Evolutionary conservation across 2,797 vertebrate genomes (phyloP).

Genomic region (Liasis olivaceus): DNA sequence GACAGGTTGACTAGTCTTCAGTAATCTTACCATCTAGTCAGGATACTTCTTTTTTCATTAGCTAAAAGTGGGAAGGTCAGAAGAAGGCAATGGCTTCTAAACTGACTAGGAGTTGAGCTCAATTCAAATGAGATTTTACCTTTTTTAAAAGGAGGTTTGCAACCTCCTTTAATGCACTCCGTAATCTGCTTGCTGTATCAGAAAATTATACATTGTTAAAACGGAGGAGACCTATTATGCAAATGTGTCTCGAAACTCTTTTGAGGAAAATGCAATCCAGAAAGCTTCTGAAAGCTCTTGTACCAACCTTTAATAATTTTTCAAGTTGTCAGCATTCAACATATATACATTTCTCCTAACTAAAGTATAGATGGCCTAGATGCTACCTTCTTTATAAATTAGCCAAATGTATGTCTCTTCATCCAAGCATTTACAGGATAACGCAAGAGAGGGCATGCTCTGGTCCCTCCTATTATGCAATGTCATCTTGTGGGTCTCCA

Average conservation of each 20-base stretch:
- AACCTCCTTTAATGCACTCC: neutral
- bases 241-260: neutral
- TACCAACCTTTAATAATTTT: too few relatives aligned
- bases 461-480: neutral
- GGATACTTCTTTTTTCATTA: neutral
- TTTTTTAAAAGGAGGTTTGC: neutral
- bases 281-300: neutral
- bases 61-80: neutral
- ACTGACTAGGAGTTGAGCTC: neutral
- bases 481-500: neutral
- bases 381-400: too few relatives aligned
- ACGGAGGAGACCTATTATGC: neutral
- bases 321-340: too few relatives aligned
- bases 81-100: neutral
- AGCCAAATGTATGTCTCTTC: too few relatives aligned
- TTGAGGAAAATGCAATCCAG: neutral
- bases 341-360: too few relatives aligned
- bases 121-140: neutral
- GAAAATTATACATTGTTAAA: neutral
- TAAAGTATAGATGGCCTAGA: too few relatives aligned
- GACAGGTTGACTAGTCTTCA: neutral
- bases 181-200: neutral
- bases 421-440: too few relatives aligned
- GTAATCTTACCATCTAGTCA: too few relatives aligned
- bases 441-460: neutral